Conservation (phyloP, 2,888 invertebrate genomes). For the Hydrotaea cyrtoneurina region DNA sequence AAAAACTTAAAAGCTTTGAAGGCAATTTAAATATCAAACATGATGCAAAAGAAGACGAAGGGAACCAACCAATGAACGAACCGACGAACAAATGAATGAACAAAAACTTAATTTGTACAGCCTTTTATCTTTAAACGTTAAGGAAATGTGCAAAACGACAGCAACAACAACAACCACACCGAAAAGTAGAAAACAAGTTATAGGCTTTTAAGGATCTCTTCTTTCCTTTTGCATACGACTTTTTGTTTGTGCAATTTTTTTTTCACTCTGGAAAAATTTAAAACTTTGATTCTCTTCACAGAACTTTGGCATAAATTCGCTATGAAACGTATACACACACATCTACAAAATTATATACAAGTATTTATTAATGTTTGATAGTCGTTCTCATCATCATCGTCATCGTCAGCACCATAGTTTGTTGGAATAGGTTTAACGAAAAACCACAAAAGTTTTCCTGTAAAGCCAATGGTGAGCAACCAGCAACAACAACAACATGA, state of each 20-base stretch:
- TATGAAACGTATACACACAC: neutral
- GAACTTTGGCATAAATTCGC: constrained; percentile 14
- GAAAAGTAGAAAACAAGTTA: constrained; percentile 27
- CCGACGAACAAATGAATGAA: neutral
- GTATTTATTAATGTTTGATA: neutral
- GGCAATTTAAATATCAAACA: constrained; percentile 64
- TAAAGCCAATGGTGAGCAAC: constrained; percentile 17
- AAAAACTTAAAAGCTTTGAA: constrained; percentile 46
- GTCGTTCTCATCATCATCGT: neutral
- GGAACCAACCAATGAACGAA: neutral
- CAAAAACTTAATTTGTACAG: constrained; percentile 54
- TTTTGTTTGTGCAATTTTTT: neutral
- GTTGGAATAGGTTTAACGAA: neutral
- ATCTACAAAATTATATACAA: neutral
- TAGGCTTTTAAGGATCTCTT: constrained; percentile 47
- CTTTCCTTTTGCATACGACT: neutral
- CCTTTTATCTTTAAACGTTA: constrained; percentile 50
- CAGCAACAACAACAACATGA: too few relatives aligned
- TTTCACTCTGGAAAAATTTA: neutral
- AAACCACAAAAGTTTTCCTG: constrained; percentile 42
- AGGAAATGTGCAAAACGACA: constrained; percentile 38
- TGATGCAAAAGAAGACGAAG: constrained; percentile 41
- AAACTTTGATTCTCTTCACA: constrained; percentile 33
- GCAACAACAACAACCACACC: neutral
- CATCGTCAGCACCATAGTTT: neutral